Evolutionary conservation across 2,888 invertebrate genomes (phyloP).

Genomic region (Pomacea canaliculata): DNA sequence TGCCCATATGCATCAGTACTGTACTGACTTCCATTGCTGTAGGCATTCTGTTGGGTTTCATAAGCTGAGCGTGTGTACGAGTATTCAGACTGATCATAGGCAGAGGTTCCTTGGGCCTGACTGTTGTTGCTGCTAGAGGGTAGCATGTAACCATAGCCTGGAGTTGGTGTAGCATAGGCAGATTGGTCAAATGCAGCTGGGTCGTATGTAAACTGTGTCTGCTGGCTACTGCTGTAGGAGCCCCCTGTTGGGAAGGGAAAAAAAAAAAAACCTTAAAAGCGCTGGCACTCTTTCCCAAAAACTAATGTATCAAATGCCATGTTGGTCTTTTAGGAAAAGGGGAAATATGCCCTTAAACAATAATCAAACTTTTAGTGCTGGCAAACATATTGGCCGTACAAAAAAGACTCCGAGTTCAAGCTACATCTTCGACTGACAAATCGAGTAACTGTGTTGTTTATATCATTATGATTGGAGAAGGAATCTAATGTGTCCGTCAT

Average conservation of each 20-base stretch:
- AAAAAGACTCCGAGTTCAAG: too few species aligned
- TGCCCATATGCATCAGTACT: neutral
- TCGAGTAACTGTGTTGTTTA: too few species aligned
- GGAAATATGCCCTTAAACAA: too few species aligned
- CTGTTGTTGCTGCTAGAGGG: neutral
- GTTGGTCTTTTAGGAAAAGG: too few species aligned
- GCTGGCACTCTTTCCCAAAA: too few species aligned
- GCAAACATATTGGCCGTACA: too few species aligned
- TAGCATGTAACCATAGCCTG: constrained; percentile 9
- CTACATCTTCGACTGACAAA: too few species aligned
- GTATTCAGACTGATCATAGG: constrained; percentile 14
- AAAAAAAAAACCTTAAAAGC: neutral
- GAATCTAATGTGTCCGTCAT: too few species aligned
- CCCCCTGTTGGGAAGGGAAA: neutral
- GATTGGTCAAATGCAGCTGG: constrained; percentile 19
- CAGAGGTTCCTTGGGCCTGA: neutral
- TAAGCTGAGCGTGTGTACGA: constrained; percentile 9
- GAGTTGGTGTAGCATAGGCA: constrained; percentile 21
- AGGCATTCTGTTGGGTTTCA: neutral
- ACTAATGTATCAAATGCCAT: too few species aligned
- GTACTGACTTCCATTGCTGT: constrained; percentile 2
- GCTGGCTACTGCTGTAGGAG: neutral
- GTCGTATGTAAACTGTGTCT: constrained; percentile 5
- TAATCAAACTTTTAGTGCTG: too few species aligned
- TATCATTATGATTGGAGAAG: too few species aligned